These are phyloP conservation scores for Ptychodera flava DNA, from an alignment of 35 echinoderm and acorn worm species.

Conservation along the genomic window DNA sequence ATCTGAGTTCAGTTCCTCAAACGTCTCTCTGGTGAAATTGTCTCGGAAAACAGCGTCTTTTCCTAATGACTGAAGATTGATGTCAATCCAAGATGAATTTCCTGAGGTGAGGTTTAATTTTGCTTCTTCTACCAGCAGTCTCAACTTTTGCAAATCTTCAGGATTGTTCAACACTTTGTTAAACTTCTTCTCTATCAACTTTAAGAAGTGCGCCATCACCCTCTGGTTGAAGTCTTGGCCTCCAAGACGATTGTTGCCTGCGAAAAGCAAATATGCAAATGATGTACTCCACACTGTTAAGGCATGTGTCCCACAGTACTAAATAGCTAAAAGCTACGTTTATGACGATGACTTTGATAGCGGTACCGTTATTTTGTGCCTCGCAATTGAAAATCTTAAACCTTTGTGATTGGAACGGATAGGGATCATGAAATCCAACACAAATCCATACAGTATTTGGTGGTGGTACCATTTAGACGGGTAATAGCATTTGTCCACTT, in stretches of 20 bases:
- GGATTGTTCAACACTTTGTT: conserved; percentile 29
- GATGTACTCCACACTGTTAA: too few species aligned
- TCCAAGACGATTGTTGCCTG: conserved; percentile 82
- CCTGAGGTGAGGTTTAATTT: conserved; percentile 59
- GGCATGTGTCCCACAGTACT: too few species aligned
- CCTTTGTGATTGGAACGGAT: too few species aligned
- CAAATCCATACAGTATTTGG: too few species aligned
- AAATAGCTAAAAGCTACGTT: too few species aligned
- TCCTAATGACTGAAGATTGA: conserved; percentile 39
- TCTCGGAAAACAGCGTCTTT: conserved; percentile 18
- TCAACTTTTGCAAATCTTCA: conserved; percentile 59
- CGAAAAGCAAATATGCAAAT: not conserved
- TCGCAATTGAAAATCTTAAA: too few species aligned
- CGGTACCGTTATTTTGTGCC: too few species aligned
- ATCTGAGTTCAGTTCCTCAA: conserved; percentile 64
- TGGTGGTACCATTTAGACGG: too few species aligned
- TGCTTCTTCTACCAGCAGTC: conserved; percentile 56
- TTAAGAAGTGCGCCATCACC: conserved; percentile 30
- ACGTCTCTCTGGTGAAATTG: conserved; percentile 45
- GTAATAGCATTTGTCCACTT: too few species aligned
- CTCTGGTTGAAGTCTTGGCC: conserved; percentile 79
- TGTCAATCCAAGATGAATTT: not conserved
- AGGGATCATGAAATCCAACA: too few species aligned
- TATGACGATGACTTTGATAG: too few species aligned
- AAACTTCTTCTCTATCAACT: conserved; percentile 38